phyloP scores from a whole-genome alignment of 2,113 vertebrate species.

The Ploceus nigricollis region DNA sequence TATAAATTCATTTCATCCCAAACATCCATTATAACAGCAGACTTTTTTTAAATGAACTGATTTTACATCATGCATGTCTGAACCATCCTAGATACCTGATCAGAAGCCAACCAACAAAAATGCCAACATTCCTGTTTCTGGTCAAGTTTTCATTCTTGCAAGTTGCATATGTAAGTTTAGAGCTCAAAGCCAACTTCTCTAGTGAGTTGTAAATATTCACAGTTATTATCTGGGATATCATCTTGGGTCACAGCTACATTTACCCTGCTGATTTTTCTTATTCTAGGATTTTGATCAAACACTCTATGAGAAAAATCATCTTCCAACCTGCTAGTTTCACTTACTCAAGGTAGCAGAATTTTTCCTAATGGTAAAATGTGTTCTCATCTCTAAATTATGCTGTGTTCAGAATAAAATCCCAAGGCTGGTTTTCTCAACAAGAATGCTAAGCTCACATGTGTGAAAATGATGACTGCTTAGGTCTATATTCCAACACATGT shows the following conservation, averaged over 20 bases:
- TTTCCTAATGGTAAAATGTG: background rate
- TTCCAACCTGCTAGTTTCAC: background rate
- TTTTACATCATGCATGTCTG: background rate
- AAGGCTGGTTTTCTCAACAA: background rate
- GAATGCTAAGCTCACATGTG: accelerated
- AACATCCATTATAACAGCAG: background rate
- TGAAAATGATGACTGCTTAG: background rate
- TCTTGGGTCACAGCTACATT: background rate
- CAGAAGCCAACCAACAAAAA: background rate
- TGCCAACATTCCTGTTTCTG: background rate
- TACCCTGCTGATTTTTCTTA: background rate
- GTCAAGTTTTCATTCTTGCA: background rate
- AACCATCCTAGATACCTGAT: background rate
- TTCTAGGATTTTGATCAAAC: background rate
- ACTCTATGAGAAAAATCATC: background rate
- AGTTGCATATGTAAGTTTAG: background rate
- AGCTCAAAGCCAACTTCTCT: background rate
- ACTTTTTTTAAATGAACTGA: background rate
- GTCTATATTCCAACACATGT: background rate
- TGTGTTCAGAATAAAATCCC: background rate
- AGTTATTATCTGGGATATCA: background rate
- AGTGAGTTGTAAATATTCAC: background rate
- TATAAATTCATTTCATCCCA: background rate
- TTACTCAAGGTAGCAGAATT: background rate
- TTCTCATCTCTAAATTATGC: background rate